These are phyloP conservation scores for Aphaenogaster floridana DNA, from an alignment of 1,140 invertebrate species.

Conservation along the genomic window DNA sequence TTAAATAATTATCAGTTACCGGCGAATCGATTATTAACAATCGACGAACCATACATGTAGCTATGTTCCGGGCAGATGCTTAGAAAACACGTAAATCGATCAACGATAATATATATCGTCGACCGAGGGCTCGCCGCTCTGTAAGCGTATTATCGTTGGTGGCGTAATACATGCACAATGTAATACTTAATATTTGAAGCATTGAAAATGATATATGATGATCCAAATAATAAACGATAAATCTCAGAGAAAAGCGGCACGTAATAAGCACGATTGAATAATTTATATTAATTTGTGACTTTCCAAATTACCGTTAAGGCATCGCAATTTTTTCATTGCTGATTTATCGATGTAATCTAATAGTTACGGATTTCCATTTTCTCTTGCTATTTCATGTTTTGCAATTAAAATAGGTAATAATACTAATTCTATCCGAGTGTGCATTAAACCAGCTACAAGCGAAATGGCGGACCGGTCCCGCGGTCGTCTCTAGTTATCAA, in stretches of 20 bases:
- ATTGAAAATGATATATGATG: neutral
- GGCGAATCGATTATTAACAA: constrained; percentile 60
- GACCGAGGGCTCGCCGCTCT: constrained; percentile 7
- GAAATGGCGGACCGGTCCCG: neutral
- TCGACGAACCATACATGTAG: constrained; percentile 35
- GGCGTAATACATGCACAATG: neutral
- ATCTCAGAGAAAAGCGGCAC: neutral
- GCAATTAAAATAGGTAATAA: no score
- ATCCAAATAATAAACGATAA: neutral
- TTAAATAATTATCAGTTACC: constrained; percentile 64
- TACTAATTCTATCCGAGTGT: neutral
- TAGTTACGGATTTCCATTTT: neutral
- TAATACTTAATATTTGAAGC: neutral
- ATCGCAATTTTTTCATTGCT: neutral
- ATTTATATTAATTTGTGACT: neutral
- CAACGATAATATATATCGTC: neutral
- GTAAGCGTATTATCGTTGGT: constrained; percentile 8
- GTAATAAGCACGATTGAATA: neutral
- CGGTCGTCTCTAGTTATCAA: constrained; percentile 20
- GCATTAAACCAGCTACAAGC: neutral
- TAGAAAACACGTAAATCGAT: constrained; percentile 53
- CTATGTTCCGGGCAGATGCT: constrained; percentile 54
- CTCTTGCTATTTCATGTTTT: neutral
- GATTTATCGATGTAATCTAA: neutral
- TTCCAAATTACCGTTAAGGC: neutral